Percentiles rank a stretch among this genome's conserved stretches.
phyloP scores from a whole-genome alignment of 92 coral and sea anemone genomes.

The Epizoanthus illoricatus region DNA sequence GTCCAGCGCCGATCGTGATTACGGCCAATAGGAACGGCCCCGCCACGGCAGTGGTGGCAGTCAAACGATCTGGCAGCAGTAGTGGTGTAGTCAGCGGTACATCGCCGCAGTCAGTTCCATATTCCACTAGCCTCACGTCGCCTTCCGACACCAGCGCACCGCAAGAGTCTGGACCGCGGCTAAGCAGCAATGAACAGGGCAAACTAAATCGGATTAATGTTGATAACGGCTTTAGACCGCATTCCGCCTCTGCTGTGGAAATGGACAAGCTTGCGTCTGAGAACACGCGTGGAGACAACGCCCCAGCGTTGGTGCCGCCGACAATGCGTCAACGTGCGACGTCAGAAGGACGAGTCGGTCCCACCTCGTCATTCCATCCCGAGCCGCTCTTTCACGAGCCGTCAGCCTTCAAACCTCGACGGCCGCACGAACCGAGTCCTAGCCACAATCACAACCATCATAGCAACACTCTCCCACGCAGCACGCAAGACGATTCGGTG shows the following conservation, averaged over 20 bases:
- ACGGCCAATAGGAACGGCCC: constrained; percentile 73
- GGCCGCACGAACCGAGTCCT: constrained; percentile 28
- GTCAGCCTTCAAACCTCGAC: constrained; percentile 37
- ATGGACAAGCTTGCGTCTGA: constrained; percentile 29
- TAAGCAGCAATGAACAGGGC: not conserved
- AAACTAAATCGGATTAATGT: not conserved
- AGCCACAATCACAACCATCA: constrained; percentile 68
- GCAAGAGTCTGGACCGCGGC: constrained; percentile 41
- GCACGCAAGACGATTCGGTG: constrained; percentile 63
- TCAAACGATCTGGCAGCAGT: constrained; percentile 47
- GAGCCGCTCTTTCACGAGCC: constrained; percentile 36
- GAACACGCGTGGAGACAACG: constrained; percentile 17
- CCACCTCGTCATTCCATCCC: constrained; percentile 12
- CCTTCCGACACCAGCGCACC: constrained; percentile 28
- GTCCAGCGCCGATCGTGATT: constrained; percentile 77
- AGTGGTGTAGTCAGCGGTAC: constrained; percentile 14
- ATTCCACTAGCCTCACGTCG: constrained; percentile 18
- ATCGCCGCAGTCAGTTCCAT: constrained; percentile 12
- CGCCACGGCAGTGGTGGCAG: constrained; percentile 62
- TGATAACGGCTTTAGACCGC: constrained; percentile 9
- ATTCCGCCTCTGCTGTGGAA: constrained; percentile 37
- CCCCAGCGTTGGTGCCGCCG: constrained; percentile 38
- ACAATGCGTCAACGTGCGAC: constrained; percentile 51
- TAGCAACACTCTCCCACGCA: constrained; percentile 41
- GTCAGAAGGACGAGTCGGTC: constrained; percentile 55